These are phyloP conservation scores for Scaptomyza cyrtandrae DNA, from an alignment of 2,888 invertebrate species.

Conservation along the genomic window DNA sequence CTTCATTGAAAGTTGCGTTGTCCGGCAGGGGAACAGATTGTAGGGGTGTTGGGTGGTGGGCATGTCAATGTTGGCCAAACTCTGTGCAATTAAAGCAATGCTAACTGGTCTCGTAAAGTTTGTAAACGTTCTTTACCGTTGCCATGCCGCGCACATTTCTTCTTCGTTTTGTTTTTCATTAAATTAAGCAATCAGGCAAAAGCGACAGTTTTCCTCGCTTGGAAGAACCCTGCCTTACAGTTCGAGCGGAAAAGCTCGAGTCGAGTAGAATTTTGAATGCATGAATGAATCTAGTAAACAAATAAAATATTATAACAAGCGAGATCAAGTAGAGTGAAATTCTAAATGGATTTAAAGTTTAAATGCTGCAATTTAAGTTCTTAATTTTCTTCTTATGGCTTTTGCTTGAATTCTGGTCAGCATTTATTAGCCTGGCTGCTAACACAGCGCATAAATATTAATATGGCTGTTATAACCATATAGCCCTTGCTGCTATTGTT, in stretches of 20 bases:
- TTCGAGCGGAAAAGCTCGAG: conserved; percentile 2
- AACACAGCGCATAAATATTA: conserved; percentile 68
- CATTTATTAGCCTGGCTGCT: conserved; percentile 54
- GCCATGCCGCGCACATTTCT: conserved; percentile 6
- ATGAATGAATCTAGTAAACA: not conserved
- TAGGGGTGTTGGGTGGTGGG: not conserved
- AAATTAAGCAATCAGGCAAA: conserved; percentile 58
- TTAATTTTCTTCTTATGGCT: conserved; percentile 2
- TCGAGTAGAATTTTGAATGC: conserved; percentile 4
- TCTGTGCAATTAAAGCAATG: conserved; percentile 57
- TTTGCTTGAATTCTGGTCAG: conserved; percentile 32
- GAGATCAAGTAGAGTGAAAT: not conserved
- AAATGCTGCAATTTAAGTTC: conserved; percentile 11
- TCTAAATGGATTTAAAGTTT: not conserved
- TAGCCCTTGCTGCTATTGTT: conserved; percentile 25
- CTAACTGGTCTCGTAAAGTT: conserved; percentile 50
- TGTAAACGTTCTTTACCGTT: conserved; percentile 18
- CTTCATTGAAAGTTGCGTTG: conserved; percentile 29
- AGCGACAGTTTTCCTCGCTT: conserved; percentile 15
- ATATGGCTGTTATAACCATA: conserved; percentile 58
- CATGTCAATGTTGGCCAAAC: conserved; percentile 23
- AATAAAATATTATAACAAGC: not conserved
- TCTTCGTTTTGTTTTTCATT: conserved; percentile 28
- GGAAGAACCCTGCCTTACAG: not conserved
- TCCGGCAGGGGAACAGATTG: not conserved